Evolutionary conservation across 2,797 vertebrate genomes (phyloP), one percentile per base, ranked within the genome.

Genomic region (Enteromius viviparus): DNA sequence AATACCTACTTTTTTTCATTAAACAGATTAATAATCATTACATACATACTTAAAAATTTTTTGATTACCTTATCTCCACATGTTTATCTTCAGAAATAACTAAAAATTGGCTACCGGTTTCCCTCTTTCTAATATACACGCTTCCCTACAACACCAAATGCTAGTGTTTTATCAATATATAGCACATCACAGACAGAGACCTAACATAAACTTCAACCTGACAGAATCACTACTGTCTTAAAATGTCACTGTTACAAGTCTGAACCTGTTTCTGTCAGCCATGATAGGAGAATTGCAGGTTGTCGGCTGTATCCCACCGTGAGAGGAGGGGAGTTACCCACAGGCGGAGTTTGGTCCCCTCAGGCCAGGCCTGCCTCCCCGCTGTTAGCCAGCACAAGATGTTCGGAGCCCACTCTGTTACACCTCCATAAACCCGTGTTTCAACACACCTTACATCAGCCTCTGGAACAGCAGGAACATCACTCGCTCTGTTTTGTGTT

Each of bases 51-150:
- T 34, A 6, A 34, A 34, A 5, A 15, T 91, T 92, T 94, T 92
- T 92, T 26, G 89, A 89, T 92, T 90, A 93, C 92, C 92, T 91
- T 91, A 29, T 26, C 69, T 92, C 90, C 90, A 93, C 92, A 93
- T 93, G 93, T 91, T 93, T 93, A 92, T 92, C 88, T 78, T n/a
- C 85, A 83, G 84, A 3, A 89, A 86, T 90, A 90, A 91, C 92
- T 90, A 17, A 87, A 90, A 90, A 89, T 19, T 51, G 17, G 90
- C 93, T 90, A 91, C 93, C 91, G 92, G 92, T 94, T 90, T 91
- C 88, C 90, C 85, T 86, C 26, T 83, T 87, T 89, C 76, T 86
- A 85, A 94, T 91, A 94, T 93, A 88, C 93, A 94, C 93, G 89
- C 89, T 87, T 49, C 1, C 80, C 80, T 62, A 89, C 86, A 66